Evolutionary conservation across 2,888 invertebrate genomes (phyloP).

Genomic region (Plagodis dolabraria): DNA sequence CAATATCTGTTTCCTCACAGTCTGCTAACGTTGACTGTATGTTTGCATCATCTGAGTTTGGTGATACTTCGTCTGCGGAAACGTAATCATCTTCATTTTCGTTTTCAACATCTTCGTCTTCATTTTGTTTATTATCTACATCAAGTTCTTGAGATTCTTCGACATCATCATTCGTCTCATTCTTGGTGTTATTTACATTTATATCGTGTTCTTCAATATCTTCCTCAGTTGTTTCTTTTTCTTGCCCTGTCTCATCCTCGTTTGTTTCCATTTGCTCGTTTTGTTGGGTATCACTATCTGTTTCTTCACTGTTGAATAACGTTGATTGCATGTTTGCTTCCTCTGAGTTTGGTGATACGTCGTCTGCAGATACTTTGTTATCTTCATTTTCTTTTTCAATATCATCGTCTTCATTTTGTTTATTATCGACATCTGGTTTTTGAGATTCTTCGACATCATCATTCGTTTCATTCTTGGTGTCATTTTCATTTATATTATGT

Average conservation of each 20-base stretch:
- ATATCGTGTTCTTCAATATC: too few relatives aligned
- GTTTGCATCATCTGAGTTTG: background rate
- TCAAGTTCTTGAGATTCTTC: background rate
- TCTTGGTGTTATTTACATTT: too few relatives aligned
- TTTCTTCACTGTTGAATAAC: background rate
- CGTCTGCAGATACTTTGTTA: conserved; percentile 1
- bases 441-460: background rate
- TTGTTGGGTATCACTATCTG: background rate
- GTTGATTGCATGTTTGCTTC: background rate
- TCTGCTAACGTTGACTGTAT: background rate
- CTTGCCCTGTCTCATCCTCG: conserved; percentile 1
- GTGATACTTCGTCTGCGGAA: background rate
- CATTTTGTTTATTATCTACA: background rate
- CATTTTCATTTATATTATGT: too few relatives aligned
- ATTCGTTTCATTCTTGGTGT: background rate
- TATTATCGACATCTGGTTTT: conserved; percentile 3
- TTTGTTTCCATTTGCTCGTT: conserved; percentile 5
- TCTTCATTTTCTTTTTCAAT: conserved; percentile 1
- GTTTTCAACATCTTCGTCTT: background rate
- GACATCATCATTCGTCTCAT: background rate
- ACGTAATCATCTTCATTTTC: conserved; percentile 4
- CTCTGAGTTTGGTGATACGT: background rate
- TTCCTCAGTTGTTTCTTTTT: background rate
- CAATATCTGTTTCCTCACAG: background rate
- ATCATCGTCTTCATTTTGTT: background rate